Evolutionary conservation across 2,888 invertebrate genomes (phyloP).

Genomic region (Schrankia costaestrigalis): DNA sequence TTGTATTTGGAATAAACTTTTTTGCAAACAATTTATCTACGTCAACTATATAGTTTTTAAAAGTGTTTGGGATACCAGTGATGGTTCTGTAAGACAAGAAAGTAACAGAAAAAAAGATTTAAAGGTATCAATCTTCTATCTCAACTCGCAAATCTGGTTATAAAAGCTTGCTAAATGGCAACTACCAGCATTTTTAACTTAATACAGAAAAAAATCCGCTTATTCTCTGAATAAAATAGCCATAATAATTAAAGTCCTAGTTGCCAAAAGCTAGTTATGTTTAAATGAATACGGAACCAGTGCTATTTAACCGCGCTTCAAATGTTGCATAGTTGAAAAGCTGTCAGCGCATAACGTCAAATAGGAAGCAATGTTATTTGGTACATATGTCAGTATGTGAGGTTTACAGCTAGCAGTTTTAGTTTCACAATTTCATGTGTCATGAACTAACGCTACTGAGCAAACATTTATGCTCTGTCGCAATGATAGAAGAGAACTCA

Average conservation of each 20-base stretch:
- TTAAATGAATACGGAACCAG: background rate
- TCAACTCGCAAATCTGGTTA: no score
- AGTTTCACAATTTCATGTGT: constrained; percentile 7
- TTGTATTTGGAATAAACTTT: no score
- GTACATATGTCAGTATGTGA: background rate
- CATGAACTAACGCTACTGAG: constrained; percentile 2
- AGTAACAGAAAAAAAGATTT: no score
- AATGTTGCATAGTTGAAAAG: constrained; percentile 3
- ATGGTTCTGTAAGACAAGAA: no score
- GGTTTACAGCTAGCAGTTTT: constrained; percentile 2
- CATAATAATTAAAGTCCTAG: background rate
- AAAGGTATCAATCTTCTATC: no score
- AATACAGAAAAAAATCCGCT: background rate
- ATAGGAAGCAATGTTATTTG: background rate
- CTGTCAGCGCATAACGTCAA: background rate
- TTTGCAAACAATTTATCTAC: no score
- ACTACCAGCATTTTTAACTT: no score
- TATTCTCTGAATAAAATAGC: background rate
- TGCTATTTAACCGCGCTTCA: background rate
- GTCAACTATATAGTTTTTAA: no score
- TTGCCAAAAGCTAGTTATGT: no score
- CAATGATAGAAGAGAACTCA: background rate
- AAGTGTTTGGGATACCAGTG: no score
- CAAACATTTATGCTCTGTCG: constrained; percentile 2
- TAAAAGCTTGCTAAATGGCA: no score